Conservation (phyloP, 2,797 vertebrate genomes). For the Eulemur albifrons region DNA sequence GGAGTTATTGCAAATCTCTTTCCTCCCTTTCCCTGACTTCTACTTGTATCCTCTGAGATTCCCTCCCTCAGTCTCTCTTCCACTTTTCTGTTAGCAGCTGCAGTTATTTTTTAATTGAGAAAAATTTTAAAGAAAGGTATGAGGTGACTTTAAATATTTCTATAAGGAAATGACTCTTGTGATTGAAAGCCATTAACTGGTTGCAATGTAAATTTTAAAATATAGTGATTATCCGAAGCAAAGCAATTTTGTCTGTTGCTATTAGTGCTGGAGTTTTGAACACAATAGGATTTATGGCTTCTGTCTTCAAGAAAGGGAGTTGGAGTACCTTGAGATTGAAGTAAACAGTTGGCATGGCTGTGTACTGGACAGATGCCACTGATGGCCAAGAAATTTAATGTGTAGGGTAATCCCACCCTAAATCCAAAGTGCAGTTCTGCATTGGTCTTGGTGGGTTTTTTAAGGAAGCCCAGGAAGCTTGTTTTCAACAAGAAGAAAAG, state of each 20-base stretch:
- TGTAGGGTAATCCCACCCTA: background rate
- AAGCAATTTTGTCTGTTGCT: constrained; percentile 74
- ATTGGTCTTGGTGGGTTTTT: background rate
- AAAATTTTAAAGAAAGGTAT: background rate
- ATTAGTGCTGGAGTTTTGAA: constrained; percentile 66
- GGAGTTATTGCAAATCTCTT: background rate
- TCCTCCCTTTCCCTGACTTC: background rate
- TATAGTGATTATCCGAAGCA: constrained; percentile 70
- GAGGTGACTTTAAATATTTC: constrained; percentile 53
- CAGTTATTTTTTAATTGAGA: constrained; percentile 40
- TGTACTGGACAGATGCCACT: background rate
- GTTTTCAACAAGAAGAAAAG: background rate
- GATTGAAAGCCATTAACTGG: constrained; percentile 74
- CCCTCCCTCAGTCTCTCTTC: constrained; percentile 4
- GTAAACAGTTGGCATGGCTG: background rate
- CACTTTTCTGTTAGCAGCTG: background rate
- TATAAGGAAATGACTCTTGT: constrained; percentile 56
- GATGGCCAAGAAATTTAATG: background rate
- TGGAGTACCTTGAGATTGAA: constrained; percentile 23
- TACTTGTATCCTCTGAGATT: constrained; percentile 43
- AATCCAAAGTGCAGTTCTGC: background rate
- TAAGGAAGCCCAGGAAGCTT: background rate
- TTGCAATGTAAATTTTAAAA: constrained; percentile 78
- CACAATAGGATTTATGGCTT: constrained; percentile 74
- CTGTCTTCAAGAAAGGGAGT: constrained; percentile 69